A percentile compares a stretch with the other conserved stretches of the same genome.
phyloP scores from a whole-genome alignment of 2,797 vertebrate species.

The Acipenser ruthenus region DNA sequence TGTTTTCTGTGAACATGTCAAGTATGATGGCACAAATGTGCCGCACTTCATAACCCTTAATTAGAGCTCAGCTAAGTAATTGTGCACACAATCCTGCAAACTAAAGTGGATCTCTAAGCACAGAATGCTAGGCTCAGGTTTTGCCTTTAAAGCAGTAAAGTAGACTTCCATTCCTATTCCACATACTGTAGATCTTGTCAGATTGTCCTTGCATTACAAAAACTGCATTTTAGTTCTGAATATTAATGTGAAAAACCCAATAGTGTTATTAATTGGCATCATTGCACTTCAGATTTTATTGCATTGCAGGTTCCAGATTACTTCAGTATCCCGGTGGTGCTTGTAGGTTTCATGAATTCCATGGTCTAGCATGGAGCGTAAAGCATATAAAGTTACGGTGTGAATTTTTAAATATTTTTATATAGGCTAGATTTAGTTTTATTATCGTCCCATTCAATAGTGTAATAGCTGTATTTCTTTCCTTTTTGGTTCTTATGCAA shows the following conservation, averaged over 20 bases:
- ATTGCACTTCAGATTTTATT: background rate
- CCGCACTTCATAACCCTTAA: background rate
- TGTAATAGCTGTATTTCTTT: background rate
- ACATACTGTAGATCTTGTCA: too few species aligned
- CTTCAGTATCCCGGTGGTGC: too few species aligned
- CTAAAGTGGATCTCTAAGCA: background rate
- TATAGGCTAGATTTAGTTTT: slow-evolving; percentile 6
- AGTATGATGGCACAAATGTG: background rate
- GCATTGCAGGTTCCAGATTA: too few species aligned
- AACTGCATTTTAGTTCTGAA: too few species aligned
- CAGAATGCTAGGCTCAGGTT: too few species aligned
- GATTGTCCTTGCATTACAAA: too few species aligned
- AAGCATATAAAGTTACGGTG: too few species aligned
- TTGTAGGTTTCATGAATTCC: too few species aligned
- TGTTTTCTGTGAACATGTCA: too few species aligned
- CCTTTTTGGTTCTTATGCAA: background rate
- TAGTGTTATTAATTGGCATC: background rate
- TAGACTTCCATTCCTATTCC: too few species aligned
- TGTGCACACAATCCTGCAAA: background rate
- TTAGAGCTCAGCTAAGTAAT: slow-evolving; percentile 1
- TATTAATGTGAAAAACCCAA: background rate
- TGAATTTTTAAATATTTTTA: background rate
- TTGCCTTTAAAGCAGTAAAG: too few species aligned
- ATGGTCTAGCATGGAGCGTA: background rate
- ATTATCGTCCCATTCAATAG: slow-evolving; percentile 2